phyloP scores from a whole-genome alignment of 2,888 invertebrate species.

The Phortica magna region DNA sequence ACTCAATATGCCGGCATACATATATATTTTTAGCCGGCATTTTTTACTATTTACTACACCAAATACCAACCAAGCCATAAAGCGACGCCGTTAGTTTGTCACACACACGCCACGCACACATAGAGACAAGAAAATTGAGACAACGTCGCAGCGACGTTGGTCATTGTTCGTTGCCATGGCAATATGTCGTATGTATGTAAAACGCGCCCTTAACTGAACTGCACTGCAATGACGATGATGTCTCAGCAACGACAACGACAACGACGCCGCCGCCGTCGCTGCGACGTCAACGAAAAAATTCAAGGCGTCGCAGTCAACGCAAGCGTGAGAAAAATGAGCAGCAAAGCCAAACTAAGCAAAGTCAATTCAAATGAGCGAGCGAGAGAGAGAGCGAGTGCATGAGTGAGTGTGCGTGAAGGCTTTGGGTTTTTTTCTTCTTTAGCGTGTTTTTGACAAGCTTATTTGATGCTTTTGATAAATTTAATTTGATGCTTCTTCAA shows the following conservation, averaged over 20 bases:
- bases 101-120: not conserved
- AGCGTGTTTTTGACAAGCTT: not conserved
- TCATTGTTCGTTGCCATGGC: not conserved
- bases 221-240: not conserved
- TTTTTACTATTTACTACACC: slow-evolving; percentile 22
- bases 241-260: not conserved
- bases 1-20: slow-evolving; percentile 8
- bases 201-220: slow-evolving; percentile 26
- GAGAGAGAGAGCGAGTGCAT: not conserved
- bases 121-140: not conserved
- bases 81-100: slow-evolving; percentile 21
- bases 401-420: not conserved
- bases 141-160: not conserved
- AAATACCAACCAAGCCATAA: not conserved
- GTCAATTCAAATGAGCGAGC: not conserved
- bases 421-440: not conserved
- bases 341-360: not conserved
- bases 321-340: slow-evolving; percentile 31
- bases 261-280: not conserved
- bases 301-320: slow-evolving; percentile 17
- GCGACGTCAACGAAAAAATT: slow-evolving; percentile 1
- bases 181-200: not conserved
- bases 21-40: slow-evolving; percentile 14
- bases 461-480: slow-evolving; percentile 19
- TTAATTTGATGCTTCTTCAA: slow-evolving; percentile 1